phyloP scores from a whole-genome alignment of 2,797 vertebrate species.

The Platalea minor region DNA sequence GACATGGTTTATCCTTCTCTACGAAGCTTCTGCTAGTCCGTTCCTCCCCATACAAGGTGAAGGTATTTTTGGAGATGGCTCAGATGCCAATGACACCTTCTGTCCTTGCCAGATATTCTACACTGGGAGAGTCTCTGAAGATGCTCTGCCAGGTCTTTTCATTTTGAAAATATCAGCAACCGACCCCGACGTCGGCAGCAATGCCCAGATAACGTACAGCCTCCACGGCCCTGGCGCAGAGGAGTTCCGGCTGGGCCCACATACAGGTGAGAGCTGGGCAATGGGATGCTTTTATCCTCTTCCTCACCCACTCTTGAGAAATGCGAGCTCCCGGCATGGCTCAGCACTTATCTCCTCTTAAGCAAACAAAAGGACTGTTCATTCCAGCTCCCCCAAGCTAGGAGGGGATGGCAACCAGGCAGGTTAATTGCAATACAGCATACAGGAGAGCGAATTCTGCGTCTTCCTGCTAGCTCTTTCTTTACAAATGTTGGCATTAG shows the following conservation, averaged over 20 bases:
- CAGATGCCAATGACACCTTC: not conserved
- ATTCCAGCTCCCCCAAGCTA: not conserved
- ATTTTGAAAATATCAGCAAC: slow-evolving; percentile 88
- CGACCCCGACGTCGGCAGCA: slow-evolving; percentile 87
- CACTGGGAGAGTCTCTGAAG: slow-evolving; percentile 87
- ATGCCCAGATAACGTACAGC: slow-evolving; percentile 89
- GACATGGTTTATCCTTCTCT: not conserved
- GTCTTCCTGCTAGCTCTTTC: not conserved
- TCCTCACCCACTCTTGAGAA: not conserved
- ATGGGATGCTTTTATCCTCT: not conserved
- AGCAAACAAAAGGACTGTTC: not conserved
- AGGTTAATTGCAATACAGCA: not conserved
- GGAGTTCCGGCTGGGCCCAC: slow-evolving; percentile 87
- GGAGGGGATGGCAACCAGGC: not conserved
- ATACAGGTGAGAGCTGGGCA: slow-evolving; percentile 82
- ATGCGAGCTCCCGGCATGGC: not conserved
- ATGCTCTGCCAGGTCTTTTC: slow-evolving; percentile 79
- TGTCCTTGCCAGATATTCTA: slow-evolving; percentile 83
- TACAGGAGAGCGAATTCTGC: not conserved
- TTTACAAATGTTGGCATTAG: not conserved
- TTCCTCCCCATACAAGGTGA: rapidly evolving
- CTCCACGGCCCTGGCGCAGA: slow-evolving; percentile 88
- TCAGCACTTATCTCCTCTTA: not conserved
- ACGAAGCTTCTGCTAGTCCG: not conserved
- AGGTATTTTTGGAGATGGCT: not conserved